Conservation (phyloP, 2,888 invertebrate genomes). For the Mimas tiliae region DNA sequence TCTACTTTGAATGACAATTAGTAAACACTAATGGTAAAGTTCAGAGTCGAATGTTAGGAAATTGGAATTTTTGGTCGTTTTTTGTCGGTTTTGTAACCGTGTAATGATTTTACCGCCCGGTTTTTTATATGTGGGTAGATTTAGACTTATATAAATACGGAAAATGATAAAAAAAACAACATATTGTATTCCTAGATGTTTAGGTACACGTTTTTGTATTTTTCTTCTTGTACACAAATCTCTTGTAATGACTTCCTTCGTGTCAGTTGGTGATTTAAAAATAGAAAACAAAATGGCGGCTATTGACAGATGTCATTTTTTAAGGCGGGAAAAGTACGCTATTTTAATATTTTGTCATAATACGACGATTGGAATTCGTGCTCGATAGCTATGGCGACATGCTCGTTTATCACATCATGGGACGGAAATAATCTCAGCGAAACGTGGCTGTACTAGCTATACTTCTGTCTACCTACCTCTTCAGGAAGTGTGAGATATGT, state of each 20-base stretch:
- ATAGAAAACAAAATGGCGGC: constrained; percentile 5
- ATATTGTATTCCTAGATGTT: constrained; percentile 18
- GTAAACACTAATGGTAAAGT: neutral
- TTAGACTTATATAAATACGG: constrained; percentile 10
- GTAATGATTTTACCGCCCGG: constrained; percentile 1
- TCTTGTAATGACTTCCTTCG: neutral
- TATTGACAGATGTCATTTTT: neutral
- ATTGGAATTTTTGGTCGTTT: neutral
- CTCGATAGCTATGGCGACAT: too few relatives aligned
- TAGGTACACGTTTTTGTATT: constrained; percentile 24
- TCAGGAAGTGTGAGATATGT: too few relatives aligned
- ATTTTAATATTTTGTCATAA: too few relatives aligned
- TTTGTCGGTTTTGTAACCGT: neutral
- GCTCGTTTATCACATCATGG: too few relatives aligned
- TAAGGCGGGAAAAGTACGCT: too few relatives aligned
- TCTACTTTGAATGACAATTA: neutral
- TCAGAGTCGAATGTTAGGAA: neutral
- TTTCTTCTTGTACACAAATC: constrained; percentile 23
- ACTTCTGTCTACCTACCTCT: too few relatives aligned
- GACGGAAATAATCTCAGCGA: too few relatives aligned
- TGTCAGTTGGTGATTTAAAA: constrained; percentile 4
- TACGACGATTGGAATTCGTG: too few relatives aligned
- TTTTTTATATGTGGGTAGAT: constrained; percentile 23
- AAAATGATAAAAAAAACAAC: constrained; percentile 17
- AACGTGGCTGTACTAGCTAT: too few relatives aligned